Evolutionary conservation across 2,888 invertebrate species (phyloP), one percentile per base, ranked within the genome.

Genomic region (Onchidella celtica): DNA sequence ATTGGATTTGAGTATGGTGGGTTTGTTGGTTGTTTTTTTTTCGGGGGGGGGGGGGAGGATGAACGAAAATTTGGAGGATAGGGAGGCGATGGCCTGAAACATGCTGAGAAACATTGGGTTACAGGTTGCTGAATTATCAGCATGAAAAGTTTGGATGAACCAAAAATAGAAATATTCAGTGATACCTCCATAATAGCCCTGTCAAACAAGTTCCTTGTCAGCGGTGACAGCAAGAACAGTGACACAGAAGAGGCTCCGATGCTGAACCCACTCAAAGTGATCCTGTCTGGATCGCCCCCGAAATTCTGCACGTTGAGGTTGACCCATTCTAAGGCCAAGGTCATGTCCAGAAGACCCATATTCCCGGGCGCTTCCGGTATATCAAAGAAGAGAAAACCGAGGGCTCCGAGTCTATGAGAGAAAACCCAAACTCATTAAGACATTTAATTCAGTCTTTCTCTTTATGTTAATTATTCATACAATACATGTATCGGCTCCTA

Each of bases 331-430:
- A 98, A 96, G 1, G 98, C 98, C 90, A 98, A 92, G 14, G 97
- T 96, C 94, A 99, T 98, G 94, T 99, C 98, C 96, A 97, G 97
- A 27, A 99, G 94, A 0, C 94, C 98, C 95, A 97, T 96, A 93
- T 98, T 98, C 6, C 97, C 97, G 0, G 97, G 97, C 0, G 96
- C 96, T 88, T 96, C 96, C 86, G 88, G 85, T 88, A 95, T 96
- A 74, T 95, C 96, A 90, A 98, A 94, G 93, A 97, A 98, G 78
- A 98, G 95, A 94, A 98, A 99, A 32, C 98, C 98, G 92, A 98
- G 97, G 0, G 97, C 96, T 14, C 98, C 98, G 2, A 88, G 96
- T 82, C 98, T 95, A 14, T 47, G 47, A 17, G 17, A 47, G 9
- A 47, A 47, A 55, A 55, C 9, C 55, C 9, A 55, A 55, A 55